Percentiles rank a stretch among this genome's conserved stretches.
Evolutionary conservation across 2,888 invertebrate genomes (phyloP).

Genomic region (Anthophora plumipes): DNA sequence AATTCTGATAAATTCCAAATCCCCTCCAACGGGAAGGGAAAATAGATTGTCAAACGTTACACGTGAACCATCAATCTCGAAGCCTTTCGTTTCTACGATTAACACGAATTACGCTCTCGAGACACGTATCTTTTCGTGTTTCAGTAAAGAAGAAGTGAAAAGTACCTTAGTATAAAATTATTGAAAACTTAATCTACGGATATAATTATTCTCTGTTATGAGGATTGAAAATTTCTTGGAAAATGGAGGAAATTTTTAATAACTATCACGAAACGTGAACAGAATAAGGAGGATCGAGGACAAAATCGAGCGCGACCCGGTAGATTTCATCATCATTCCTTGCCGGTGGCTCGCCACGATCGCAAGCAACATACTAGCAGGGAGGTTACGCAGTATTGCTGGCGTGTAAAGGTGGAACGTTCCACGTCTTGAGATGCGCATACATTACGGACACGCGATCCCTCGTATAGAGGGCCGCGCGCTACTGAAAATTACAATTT

Average conservation of each 20-base stretch:
- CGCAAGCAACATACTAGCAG: conserved; percentile 43
- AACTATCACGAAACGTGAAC: neutral
- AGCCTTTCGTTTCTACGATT: neutral
- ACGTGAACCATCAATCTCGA: conserved; percentile 9
- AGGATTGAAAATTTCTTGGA: neutral
- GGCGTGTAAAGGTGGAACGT: conserved; percentile 77
- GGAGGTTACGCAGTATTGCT: conserved; percentile 64
- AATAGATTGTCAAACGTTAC: conserved; percentile 11
- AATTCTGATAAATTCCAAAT: conserved; percentile 49
- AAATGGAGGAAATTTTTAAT: neutral
- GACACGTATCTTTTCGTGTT: neutral
- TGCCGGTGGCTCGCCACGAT: conserved; percentile 26
- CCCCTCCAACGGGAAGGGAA: neutral
- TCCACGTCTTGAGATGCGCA: conserved; percentile 81
- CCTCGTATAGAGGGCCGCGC: conserved; percentile 64
- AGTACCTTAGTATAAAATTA: neutral
- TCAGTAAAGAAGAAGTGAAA: neutral
- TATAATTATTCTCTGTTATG: neutral
- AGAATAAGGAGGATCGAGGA: neutral
- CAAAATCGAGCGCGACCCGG: conserved; percentile 24
- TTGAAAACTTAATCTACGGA: too few relatives aligned
- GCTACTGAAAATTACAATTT: conserved; percentile 83
- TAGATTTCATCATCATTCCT: conserved; percentile 39
- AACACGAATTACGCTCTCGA: neutral
- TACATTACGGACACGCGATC: conserved; percentile 83